Evolutionary conservation across 2,113 vertebrate species (phyloP), one percentile per base, ranked within the genome.

Genomic region (Apeltes quadracus): DNA sequence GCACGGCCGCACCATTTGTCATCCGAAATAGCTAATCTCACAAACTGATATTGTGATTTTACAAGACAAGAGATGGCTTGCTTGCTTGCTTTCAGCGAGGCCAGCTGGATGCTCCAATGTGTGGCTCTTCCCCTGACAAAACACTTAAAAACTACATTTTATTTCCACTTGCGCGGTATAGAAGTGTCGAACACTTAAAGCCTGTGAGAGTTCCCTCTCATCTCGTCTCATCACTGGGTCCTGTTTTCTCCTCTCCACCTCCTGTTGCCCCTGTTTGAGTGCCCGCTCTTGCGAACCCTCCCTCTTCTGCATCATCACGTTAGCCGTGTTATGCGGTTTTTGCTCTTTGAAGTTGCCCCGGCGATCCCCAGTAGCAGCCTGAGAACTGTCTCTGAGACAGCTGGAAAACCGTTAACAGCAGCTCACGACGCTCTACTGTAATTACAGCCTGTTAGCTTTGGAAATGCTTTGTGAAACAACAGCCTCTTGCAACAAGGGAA

Each of bases 361-460:
- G 50, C 38, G 15, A 12, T 68, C 50, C 34, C 41, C 44, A 44
- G 57, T 27, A 63, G 61, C 77, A 76, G 66, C 68, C 68, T 58
- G 65, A 81, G 62, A 79, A 64, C 82, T 68, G 67, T 81, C 78
- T 69, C 58, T 20, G 70, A 82, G 79, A 13, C 72, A 4, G 16
- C 84, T 74, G 75, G 56, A 80, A 70, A 86, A 78, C 81, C 78
- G 75, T 83, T 78, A 80, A 65, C 70, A 72, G 67, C 66, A 1
- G 73, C 58, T 76, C 81, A 23, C 4, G 1, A 57, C 77, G 41
- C 29, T 36, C 48, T 29, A 38, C 53, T 63, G 72, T 72, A 71
- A 80, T 83, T 56, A 64, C 63, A 58, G 61, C 13, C 75, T 84
- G 61, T 78, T 89, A 76, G 67, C 64, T 70, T 78, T 86, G 82